Base-by-base conservation (phyloP, 2,113 vertebrate species). In the Ia io region DNA sequence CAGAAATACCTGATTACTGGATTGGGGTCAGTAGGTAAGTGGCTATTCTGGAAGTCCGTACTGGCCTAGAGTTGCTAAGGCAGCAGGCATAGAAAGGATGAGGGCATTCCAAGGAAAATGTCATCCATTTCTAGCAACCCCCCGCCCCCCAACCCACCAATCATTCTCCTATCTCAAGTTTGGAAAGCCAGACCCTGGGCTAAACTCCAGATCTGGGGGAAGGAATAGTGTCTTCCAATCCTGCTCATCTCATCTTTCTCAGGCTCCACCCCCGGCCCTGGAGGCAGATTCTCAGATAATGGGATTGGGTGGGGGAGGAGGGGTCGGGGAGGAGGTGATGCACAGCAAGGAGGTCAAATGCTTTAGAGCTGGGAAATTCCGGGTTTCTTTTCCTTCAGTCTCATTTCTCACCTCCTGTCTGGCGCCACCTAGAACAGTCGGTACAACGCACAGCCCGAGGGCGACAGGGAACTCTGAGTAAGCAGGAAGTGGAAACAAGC, bases 11-110 rank as follows among this genome's bases (percentile, higher is more conserved):
- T 87, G 71, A 78, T 44, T 51, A 23, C 14, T 0, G 28, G 71
- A 90, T 92, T 37, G 74, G 53, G 88, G 82, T 83, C 82, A 84
- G 42, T 28, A 88, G 94, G 88, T 44, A 35, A 93, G 84, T 17
- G 25, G 74, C 65, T 56, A 56, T 71, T 44, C 42, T 32, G 12
- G 37, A 42, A 71, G n/a, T 56, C 37, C 74, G 18, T 70, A 30
- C 12, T 77, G 70, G 56, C 59, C 65, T 49, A 28, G 49, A 49
- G n/a, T 59, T 40, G 67, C 35, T 17, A 51, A 44, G 28, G 82
- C 71, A 67, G 51, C 2, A 42, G 73, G 53, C 53, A 69, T 73
- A 18, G 73, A 77, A 82, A 71, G 40, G 40, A 71, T 37, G 71
- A 87, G 18, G 40, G 56, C 4, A 51, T 40, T 84, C 30, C 47